phyloP scores from a whole-genome alignment of 2,888 invertebrate species.

The Gymnosoma rotundatum region DNA sequence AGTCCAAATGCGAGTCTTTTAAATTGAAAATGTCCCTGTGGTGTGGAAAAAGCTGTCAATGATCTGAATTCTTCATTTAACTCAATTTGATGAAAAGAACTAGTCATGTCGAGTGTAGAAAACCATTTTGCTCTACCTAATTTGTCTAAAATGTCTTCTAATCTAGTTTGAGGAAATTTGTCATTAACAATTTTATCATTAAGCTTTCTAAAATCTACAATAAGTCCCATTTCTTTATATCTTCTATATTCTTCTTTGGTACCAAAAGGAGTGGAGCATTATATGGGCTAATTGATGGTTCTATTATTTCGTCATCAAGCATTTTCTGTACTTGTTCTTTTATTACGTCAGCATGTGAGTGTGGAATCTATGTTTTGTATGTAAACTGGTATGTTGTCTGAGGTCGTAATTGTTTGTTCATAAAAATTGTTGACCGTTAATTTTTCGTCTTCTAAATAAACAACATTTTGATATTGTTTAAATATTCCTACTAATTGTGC shows the following conservation, averaged over 20 bases:
- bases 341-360: background rate
- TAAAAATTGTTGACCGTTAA: constrained; percentile 5
- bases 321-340: constrained; percentile 14
- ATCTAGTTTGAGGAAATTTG: constrained; percentile 1
- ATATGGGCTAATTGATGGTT: background rate
- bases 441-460: too few species aligned
- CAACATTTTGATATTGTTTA: background rate
- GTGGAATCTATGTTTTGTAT: constrained; percentile 9
- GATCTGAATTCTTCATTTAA: background rate
- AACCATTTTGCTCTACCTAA: constrained; percentile 15
- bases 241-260: background rate
- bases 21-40: constrained; percentile 8
- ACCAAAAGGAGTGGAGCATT: constrained; percentile 11
- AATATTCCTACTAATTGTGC: constrained; percentile 13
- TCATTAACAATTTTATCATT: constrained; percentile 4
- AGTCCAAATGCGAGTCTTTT: constrained; percentile 14
- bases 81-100: background rate
- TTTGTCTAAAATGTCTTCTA: constrained; percentile 8
- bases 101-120: constrained; percentile 3
- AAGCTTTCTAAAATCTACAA: constrained; percentile 2
- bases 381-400: too few species aligned
- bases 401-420: too few species aligned
- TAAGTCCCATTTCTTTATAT: background rate
- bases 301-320: background rate
- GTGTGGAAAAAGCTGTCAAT: constrained; percentile 5